Evolutionary conservation across 1,140 invertebrate genomes (phyloP), one percentile per base, ranked within the genome.

Genomic region (Solenopsis fugax): DNA sequence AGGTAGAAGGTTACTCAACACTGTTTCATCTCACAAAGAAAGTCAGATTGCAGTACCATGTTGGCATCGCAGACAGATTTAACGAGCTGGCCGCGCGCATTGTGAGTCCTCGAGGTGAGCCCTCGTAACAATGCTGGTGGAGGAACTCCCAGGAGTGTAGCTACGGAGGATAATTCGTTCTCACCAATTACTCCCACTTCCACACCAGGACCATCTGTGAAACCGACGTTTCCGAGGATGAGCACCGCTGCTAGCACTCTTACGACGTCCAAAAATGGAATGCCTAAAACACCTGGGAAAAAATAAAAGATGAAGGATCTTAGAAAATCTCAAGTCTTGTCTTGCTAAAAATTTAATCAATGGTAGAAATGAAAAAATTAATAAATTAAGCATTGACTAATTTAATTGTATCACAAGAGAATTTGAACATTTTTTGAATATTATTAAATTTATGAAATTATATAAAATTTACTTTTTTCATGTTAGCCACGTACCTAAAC

Each of bases 211-310:
- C 97, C 96, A 92, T 99, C 98, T 4, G 97, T 96, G 95, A 99
- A 99, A 90, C 97, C 97, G 56, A 99, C 97, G 94, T 99, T 99
- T 54, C 98, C 98, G 41, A 99, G 96, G 64, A 99, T 96, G 82
- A 99, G 95, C 37, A 99, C 98, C 0, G 98, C 98, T 34, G 98
- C 98, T 81, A 99, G 94, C 1, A 99, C 98, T 88, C 98, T 96
- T 16, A 99, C 97, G 9, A 99, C 98, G 95, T 99, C 98, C 93
- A 98, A 94, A 93, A 99, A 99, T 5, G 98, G 98, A 88, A 99
- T 99, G 16, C 98, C 98, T 21, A 99, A 96, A 13, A 99, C 97
- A 73, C 96, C 97, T 97, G 87, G 1, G 93, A 56, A 45, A 41
- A 71, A 52, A 21, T 24, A 9, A 10, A 58, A 13, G 1, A 48